phyloP scores from a whole-genome alignment of 2,888 invertebrate species.

The Tinea trinotella region DNA sequence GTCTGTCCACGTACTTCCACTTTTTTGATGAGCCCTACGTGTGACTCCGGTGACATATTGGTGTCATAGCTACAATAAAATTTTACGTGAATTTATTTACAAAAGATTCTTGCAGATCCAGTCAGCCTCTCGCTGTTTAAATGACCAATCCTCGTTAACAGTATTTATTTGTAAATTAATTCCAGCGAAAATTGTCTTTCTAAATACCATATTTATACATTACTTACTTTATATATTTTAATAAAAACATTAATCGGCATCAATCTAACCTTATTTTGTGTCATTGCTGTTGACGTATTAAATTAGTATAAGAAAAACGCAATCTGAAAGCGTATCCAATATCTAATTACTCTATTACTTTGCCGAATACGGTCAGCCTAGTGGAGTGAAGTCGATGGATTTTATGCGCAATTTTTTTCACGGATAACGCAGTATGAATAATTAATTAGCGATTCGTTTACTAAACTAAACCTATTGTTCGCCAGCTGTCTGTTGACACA shows the following conservation, averaged over 20 bases:
- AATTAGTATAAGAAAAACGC: conserved; percentile 30
- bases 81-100: conserved; percentile 54
- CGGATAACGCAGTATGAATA: conserved; percentile 45
- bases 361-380: conserved; percentile 40
- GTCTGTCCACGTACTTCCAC: conserved; percentile 45
- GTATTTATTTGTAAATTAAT: background rate
- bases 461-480: conserved; percentile 41
- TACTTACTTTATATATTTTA: too few species aligned
- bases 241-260: too few species aligned
- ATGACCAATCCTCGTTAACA: background rate
- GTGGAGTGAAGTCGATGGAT: conserved; percentile 28
- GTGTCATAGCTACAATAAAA: conserved; percentile 67
- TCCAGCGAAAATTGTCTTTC: too few species aligned
- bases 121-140: background rate
- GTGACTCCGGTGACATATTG: conserved; percentile 40
- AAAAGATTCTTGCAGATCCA: conserved; percentile 19
- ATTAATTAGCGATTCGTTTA: conserved; percentile 34
- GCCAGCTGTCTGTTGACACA: conserved; percentile 40
- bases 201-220: too few species aligned
- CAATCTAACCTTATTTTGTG: background rate
- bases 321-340: conserved; percentile 55
- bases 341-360: conserved; percentile 52
- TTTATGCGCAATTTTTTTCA: conserved; percentile 41
- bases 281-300: conserved; percentile 48
- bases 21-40: conserved; percentile 43